Evolutionary conservation across 1,140 invertebrate genomes (phyloP).

Genomic region (Temnothorax curvispinosus): DNA sequence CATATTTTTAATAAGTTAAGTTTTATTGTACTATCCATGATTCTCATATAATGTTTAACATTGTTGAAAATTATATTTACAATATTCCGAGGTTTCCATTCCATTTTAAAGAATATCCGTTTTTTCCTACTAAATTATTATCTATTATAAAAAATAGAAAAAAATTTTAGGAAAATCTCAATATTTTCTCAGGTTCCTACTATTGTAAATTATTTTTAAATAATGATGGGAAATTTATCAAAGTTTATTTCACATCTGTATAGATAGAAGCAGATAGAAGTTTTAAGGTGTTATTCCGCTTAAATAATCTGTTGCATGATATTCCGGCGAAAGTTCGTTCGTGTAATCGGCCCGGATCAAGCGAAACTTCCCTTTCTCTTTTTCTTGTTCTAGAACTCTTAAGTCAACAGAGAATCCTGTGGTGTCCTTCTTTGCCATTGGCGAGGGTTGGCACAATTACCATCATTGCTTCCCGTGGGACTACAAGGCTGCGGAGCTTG

Average conservation of each 20-base stretch:
- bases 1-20: background rate
- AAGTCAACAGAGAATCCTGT: conserved; percentile 84
- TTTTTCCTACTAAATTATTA: background rate
- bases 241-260: conserved; percentile 14
- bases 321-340: conserved; percentile 29
- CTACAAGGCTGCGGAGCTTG: conserved; percentile 86
- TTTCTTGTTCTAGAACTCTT: conserved; percentile 86
- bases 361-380: conserved; percentile 8
- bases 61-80: background rate
- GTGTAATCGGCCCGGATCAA: background rate
- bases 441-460: conserved; percentile 90
- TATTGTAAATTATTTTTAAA: background rate
- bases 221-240: conserved; percentile 4
- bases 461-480: conserved; percentile 91
- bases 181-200: no score
- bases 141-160: background rate
- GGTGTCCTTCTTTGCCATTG: conserved; percentile 82
- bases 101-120: background rate
- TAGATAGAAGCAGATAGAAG: background rate
- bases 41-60: background rate
- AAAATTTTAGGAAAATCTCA: background rate
- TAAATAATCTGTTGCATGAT: conserved; percentile 56
- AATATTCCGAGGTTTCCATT: background rate
- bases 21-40: background rate
- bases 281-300: conserved; percentile 30